These are phyloP conservation scores for Himalopsyche kuldschensis DNA, from an alignment of 2,888 invertebrate genomes.

Conservation along the genomic window DNA sequence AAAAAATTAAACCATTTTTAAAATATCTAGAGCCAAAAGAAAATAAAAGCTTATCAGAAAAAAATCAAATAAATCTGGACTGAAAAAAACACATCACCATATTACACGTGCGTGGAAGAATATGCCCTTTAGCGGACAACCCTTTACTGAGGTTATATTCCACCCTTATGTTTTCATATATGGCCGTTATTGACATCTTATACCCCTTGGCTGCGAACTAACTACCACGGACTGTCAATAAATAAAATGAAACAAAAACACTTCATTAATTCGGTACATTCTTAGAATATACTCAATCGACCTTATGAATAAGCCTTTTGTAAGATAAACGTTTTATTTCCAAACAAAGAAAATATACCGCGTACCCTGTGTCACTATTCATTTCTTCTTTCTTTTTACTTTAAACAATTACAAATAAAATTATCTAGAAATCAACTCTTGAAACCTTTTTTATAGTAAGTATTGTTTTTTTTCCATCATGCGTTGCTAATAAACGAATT, in stretches of 20 bases:
- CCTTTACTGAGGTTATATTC: conserved; percentile 25
- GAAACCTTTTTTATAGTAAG: no score
- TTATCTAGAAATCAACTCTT: no score
- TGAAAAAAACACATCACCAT: conserved; percentile 8
- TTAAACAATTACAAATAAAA: no score
- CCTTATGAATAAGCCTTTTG: background rate
- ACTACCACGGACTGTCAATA: conserved; percentile 36
- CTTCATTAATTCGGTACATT: conserved; percentile 20
- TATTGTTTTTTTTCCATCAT: no score
- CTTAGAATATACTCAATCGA: background rate
- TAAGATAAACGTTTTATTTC: no score
- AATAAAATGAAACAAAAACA: conserved; percentile 35
- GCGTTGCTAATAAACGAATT: no score
- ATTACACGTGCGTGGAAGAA: background rate
- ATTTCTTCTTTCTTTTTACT: no score
- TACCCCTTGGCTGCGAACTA: conserved; percentile 33
- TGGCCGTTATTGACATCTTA: conserved; percentile 34
- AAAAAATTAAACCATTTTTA: background rate
- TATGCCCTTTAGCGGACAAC: conserved; percentile 2
- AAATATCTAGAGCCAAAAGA: background rate
- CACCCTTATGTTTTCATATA: conserved; percentile 39
- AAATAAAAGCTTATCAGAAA: background rate
- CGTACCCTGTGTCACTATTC: no score
- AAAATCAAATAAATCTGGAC: background rate
- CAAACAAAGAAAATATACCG: no score